Evolutionary conservation across 2,888 invertebrate species (phyloP).

Genomic region (Cataglyphis cursor): DNA sequence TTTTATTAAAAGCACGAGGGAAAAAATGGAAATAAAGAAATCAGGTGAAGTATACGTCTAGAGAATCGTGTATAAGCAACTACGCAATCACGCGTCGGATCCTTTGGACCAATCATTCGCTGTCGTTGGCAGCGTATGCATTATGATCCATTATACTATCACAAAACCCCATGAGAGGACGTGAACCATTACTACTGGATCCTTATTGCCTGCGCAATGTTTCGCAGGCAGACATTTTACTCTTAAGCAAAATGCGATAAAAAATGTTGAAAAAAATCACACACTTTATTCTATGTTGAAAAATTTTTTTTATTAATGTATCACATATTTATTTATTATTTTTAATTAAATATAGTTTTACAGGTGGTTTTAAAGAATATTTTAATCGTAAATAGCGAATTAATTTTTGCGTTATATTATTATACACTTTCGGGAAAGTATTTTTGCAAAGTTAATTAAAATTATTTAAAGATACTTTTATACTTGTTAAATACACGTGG

Average conservation of each 20-base stretch:
- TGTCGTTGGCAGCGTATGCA: conserved; percentile 21
- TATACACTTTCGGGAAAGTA: not conserved
- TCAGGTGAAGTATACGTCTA: not conserved
- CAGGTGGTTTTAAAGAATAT: not conserved
- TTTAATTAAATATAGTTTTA: not conserved
- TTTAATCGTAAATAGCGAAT: not conserved
- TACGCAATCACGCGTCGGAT: conserved; percentile 23
- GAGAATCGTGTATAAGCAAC: conserved; percentile 14
- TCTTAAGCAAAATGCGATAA: not conserved
- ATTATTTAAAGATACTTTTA: not conserved
- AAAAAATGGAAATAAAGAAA: not conserved
- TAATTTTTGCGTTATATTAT: not conserved
- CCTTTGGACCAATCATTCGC: conserved; percentile 26
- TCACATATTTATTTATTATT: not conserved
- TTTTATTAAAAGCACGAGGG: conserved; percentile 19
- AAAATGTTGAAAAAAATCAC: not conserved
- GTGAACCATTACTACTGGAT: conserved; percentile 28
- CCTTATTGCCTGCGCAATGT: conserved; percentile 22
- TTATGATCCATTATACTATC: conserved; percentile 32
- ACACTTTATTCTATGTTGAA: not conserved
- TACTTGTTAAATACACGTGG: not conserved
- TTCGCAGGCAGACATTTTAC: not conserved
- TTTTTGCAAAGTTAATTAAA: not conserved
- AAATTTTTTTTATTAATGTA: not conserved
- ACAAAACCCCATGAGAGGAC: conserved; percentile 4